These are phyloP conservation scores for Paradoxurus hermaphroditus DNA, from an alignment of 2,113 vertebrate species.

Conservation along the genomic window DNA sequence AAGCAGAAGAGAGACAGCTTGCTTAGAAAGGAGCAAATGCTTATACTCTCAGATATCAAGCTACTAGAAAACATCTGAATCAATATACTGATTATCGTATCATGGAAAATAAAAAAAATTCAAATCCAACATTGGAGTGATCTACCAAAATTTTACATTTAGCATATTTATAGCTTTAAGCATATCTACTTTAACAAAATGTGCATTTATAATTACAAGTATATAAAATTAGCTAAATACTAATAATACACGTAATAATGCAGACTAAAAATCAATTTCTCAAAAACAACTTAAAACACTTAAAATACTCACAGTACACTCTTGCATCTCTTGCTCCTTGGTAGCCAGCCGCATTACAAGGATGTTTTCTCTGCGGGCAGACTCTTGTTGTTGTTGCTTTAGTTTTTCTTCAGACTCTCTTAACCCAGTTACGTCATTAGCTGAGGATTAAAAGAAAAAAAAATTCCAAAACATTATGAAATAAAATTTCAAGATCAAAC, in stretches of 20 bases:
- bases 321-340: constrained; percentile 99
- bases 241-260: neutral
- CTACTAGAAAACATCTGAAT: neutral
- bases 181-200: neutral
- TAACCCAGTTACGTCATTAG: constrained; percentile 96
- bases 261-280: neutral
- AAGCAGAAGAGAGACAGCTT: neutral
- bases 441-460: constrained; percentile 76
- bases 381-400: constrained; percentile 99
- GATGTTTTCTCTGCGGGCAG: constrained; percentile 98
- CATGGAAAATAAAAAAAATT: neutral
- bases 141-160: neutral
- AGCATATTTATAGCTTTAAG: neutral
- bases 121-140: neutral
- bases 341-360: constrained; percentile 98
- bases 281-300: neutral
- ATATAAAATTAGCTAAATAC: neutral
- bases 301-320: constrained; percentile 95
- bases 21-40: neutral
- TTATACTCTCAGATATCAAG: neutral
- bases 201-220: neutral
- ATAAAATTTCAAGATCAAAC: constrained; percentile 22
- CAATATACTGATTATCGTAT: neutral
- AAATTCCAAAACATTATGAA: neutral
- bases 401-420: constrained; percentile 99